phyloP scores from a whole-genome alignment of 2,113 vertebrate species.

The Pelobates fuscus region DNA sequence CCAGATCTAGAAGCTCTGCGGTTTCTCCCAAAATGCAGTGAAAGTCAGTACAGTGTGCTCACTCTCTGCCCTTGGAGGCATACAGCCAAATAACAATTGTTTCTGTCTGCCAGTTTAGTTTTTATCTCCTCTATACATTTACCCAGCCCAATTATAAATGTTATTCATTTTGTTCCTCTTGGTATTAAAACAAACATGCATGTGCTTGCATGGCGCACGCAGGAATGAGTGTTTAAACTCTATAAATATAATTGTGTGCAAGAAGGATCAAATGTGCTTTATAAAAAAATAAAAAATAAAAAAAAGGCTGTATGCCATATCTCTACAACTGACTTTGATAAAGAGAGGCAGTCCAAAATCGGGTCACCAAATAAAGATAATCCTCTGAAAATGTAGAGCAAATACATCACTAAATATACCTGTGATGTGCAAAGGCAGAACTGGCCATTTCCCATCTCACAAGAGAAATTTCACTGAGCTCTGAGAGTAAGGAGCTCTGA shows the following conservation, averaged over 20 bases:
- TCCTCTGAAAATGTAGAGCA: no score
- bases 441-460: no score
- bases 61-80: constrained; percentile 11
- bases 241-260: neutral
- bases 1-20: constrained; percentile 29
- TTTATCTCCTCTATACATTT: neutral
- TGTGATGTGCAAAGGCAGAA: no score
- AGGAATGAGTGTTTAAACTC: neutral
- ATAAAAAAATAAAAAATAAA: no score
- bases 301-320: no score
- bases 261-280: no score
- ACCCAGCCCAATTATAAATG: neutral
- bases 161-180: neutral
- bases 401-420: no score
- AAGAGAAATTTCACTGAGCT: no score
- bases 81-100: neutral
- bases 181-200: neutral
- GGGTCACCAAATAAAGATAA: no score
- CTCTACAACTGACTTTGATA: no score
- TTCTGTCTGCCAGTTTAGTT: neutral
- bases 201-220: neutral
- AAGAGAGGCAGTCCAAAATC: no score
- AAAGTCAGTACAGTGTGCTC: constrained; percentile 7
- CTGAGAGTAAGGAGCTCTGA: no score
- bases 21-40: constrained; percentile 30